Conservation (phyloP, 2,113 vertebrate genomes). For the Entosphenus tridentatus region DNA sequence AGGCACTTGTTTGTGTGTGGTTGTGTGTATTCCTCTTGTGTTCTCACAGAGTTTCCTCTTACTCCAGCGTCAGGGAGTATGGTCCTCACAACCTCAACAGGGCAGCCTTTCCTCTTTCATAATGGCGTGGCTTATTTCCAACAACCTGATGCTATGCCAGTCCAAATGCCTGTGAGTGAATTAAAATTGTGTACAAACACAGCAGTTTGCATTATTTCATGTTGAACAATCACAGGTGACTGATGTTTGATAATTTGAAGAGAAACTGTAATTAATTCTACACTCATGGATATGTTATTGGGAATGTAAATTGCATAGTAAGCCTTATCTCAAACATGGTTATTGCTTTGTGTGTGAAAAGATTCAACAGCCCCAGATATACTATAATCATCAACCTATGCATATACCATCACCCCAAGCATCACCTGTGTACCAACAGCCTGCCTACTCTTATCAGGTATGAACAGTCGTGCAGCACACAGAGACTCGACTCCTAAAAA, state of each 20-base stretch:
- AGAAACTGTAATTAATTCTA: not conserved
- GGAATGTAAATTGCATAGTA: not conserved
- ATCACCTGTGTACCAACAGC: constrained; percentile 29
- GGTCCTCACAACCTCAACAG: constrained; percentile 43
- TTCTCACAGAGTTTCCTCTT: constrained; percentile 18
- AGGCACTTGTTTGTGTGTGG: not conserved
- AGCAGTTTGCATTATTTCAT: constrained; percentile 9
- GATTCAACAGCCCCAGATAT: constrained; percentile 15
- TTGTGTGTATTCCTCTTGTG: not conserved
- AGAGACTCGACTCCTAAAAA: no score
- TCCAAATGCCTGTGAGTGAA: constrained; percentile 33
- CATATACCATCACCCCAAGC: constrained; percentile 22
- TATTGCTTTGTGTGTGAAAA: not conserved
- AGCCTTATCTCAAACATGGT: not conserved
- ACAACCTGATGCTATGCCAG: constrained; percentile 23
- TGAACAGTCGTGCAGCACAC: constrained; percentile 4
- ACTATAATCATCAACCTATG: constrained; percentile 25
- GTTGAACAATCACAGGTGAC: not conserved
- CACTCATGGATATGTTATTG: not conserved
- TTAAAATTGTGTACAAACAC: constrained; percentile 10
- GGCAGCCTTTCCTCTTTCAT: constrained; percentile 45
- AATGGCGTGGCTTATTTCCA: constrained; percentile 62
- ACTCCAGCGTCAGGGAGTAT: constrained; percentile 28
- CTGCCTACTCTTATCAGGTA: constrained; percentile 35
- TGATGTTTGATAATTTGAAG: not conserved